Base-by-base conservation (phyloP, 1,140 invertebrate genomes). In the Apis florea region DNA sequence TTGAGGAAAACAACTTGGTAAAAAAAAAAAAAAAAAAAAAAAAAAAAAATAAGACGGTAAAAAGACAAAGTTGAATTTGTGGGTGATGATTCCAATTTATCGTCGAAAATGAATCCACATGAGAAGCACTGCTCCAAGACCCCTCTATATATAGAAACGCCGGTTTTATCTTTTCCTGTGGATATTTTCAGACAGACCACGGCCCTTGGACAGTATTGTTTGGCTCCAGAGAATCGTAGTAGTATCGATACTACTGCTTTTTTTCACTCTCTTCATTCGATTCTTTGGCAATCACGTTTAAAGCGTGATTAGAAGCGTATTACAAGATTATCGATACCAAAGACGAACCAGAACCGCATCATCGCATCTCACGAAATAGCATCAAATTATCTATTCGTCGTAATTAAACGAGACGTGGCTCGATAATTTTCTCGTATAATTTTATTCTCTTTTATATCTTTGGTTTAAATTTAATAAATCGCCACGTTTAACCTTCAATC, bases 101-200 rank as follows among this genome's bases (percentile, higher is more conserved):
- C 49, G 17, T 31, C 24, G 24, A 64, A 53, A 61, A 67, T 61
- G 71, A 24, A 51, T n/a, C 31, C 24, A 53, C 66, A 78, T 89
- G 88, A 90, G 89, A 89, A 72, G 56, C 86, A 72, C 84, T 89
- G 86, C 19, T 59, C 56, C 56, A 61, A 70, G 64, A 73, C 71
- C 79, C 63, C 49, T 84, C 83, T 90, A 87, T 88, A 87, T 89
- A 85, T 89, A 89, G 85, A 83, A 80, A 69, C 73, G 79, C 54
- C 72, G 73, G 79, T 85, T 89, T 86, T 84, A 89, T 88, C 86
- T 89, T 84, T 84, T 88, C 82, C 81, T 82, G 86, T 79, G 83
- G 89, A 86, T 88, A 89, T 89, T 89, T 87, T 88, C 76, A 82
- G 79, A 70, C 82, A 58, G n/a, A 68, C 53, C 31, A 54, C 66